Base-by-base conservation (phyloP, 2,113 vertebrate genomes). In the Heterotis niloticus region DNA sequence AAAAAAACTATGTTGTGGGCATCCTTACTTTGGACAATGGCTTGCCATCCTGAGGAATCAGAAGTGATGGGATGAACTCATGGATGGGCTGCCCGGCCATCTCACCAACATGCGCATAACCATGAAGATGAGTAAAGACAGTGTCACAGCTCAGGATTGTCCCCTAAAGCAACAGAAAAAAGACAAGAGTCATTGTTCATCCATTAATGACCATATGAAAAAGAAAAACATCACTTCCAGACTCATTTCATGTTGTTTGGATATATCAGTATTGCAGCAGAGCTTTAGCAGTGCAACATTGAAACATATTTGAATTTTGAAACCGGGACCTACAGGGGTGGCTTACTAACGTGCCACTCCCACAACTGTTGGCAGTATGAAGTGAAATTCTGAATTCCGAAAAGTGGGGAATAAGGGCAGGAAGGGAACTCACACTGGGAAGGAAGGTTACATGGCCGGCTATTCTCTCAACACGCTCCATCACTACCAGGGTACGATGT, bases 391-490 rank as follows among this genome's bases (percentile, higher is more conserved):
- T 44, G 44, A 66, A 44, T 44, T 4, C 67, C 10, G 16, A 0
- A 14, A 0, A 29, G 71, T 3, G 0, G 28, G 10, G 56, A 51
- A 17, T 14, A 2, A 28, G 70, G 4, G 23, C n/a, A 16, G 17
- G 57, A 10, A 18, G 20, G 80, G 71, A 20, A 92, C 94, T 93
- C 83, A 97, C 96, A 0, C 95, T 87, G 67, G 76, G 86, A 0
- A 81, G 90, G 88, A 99, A 97, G 23, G 90, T 87, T 17, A 98
- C 89, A 65, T 82, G 88, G 56, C 94, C 93, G 0, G 95, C 92
- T 71, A 96, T 74, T 69, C 94, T 91, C 87, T 97, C 94, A 76
- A 97, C 95, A 0, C 90, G 91, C 83, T 98, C 95, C 84, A 96
- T 86, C 82, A 96, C 84, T 3, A 98, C 87, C 82, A 95, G 87